Evolutionary conservation across 2,888 invertebrate species (phyloP).

Genomic region (Drosophila rellima): DNA sequence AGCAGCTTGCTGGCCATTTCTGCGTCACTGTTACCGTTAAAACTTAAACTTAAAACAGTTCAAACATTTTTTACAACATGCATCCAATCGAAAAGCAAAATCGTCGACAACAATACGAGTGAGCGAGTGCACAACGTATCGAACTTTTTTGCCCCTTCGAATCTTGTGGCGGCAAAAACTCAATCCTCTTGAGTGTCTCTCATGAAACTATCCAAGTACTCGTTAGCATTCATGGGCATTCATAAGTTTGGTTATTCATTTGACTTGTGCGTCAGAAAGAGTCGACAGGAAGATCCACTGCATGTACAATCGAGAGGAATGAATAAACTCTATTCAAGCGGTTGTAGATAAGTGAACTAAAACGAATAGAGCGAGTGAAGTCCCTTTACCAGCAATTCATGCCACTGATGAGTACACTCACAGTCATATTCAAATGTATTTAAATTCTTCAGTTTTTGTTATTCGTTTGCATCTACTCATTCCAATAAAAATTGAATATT

Average conservation of each 20-base stretch:
- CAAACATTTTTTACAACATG: conserved; percentile 82
- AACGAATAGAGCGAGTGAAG: neutral
- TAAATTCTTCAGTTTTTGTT: neutral
- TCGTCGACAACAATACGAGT: conserved; percentile 27
- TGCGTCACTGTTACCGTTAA: conserved; percentile 83
- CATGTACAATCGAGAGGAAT: neutral
- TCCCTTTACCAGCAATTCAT: neutral
- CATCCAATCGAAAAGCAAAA: conserved; percentile 49
- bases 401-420: conserved; percentile 1
- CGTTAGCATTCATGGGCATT: conserved; percentile 23
- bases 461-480: neutral
- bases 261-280: conserved; percentile 3
- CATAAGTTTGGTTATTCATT: conserved; percentile 14
- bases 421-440: conserved; percentile 2
- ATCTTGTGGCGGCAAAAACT: conserved; percentile 23
- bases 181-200: conserved; percentile 30
- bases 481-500: neutral
- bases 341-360: neutral
- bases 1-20: conserved; percentile 62
- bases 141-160: conserved; percentile 25
- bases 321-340: conserved; percentile 16
- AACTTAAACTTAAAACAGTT: conserved; percentile 86
- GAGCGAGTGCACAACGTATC: conserved; percentile 42
- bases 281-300: conserved; percentile 1
- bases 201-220: conserved; percentile 17